Evolutionary conservation across 1,140 invertebrate species (phyloP), one percentile per base, ranked within the genome.

Genomic region (Eupeodes corollae): DNA sequence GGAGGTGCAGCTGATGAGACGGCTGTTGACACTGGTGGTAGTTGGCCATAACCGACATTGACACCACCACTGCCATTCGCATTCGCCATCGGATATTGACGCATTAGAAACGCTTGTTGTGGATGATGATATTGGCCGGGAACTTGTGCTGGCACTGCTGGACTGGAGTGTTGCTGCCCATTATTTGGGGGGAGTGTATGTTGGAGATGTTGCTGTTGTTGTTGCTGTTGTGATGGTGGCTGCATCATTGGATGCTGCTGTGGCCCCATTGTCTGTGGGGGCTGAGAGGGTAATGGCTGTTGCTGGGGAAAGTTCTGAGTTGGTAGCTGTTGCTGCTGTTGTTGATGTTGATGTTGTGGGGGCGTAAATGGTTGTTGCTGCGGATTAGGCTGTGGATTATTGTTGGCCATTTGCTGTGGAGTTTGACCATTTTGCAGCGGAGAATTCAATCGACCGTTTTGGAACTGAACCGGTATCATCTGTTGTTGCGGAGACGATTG

Each of bases 1-100:
- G 63, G 35, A 64, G 61, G 46, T 67, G 64, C 21, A 64, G 46
- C 47, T 67, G 61, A 52, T 54, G 59, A 30, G 54, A 65, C 54
- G 64, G 56, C 14, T 52, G 44, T 14, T 9, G 18, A 32, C 26
- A 10, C 18, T 44, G 16, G 42, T n/a, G 26, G 16, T 13, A 11
- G 31, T 15, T 10, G 3, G 13, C 2, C 42, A 8, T 19, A 9
- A 6, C 10, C 21, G 21, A 15, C 39, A 15, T n/a, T 5, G 18
- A n/a, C n/a, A n/a, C 18, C 34, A 5, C 12, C 34, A 41, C 12
- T 16, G 31, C 21, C 26, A 43, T 43, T 42, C 21, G 13, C 9
- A n/a, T 44, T 34, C 15, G 34, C 13, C 15, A 37, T 37, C 12
- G 13, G 13, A 37, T 15, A n/a, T 37, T 37, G 34, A 37, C 15